phyloP scores from a whole-genome alignment of 2,797 vertebrate genomes.

The Neostethus bicornis region DNA sequence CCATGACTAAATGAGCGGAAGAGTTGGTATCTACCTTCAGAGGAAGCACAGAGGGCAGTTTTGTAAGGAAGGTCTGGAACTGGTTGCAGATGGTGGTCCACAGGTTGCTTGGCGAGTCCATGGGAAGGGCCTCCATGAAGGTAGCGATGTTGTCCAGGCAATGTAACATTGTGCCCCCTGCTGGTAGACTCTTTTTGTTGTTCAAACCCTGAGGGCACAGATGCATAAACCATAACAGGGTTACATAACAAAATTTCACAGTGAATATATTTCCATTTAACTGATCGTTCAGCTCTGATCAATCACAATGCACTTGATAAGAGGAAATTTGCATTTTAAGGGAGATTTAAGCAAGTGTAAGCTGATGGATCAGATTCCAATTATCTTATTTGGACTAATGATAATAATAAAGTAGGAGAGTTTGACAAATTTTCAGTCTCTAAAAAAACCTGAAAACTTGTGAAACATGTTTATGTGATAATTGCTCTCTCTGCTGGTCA shows the following conservation, averaged over 20 bases:
- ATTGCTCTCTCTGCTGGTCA: constrained; percentile 76
- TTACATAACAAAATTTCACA: constrained; percentile 64
- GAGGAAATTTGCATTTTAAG: constrained; percentile 29
- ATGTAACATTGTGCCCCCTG: constrained; percentile 95
- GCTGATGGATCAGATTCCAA: constrained; percentile 18
- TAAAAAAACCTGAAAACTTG: constrained; percentile 34
- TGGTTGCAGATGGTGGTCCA: constrained; percentile 99
- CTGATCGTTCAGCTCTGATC: constrained; percentile 61
- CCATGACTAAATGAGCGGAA: constrained; percentile 58
- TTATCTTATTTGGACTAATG: constrained; percentile 42
- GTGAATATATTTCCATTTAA: constrained; percentile 59
- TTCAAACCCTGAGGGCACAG: constrained; percentile 88
- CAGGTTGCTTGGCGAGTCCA: constrained; percentile 98
- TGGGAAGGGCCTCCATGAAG: constrained; percentile 99
- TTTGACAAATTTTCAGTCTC: constrained; percentile 46
- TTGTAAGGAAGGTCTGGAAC: constrained; percentile 97
- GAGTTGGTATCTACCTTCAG: constrained; percentile 87
- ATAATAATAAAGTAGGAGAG: constrained; percentile 38
- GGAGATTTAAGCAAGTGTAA: constrained; percentile 33
- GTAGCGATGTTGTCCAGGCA: constrained; percentile 97
- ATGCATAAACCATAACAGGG: constrained; percentile 50
- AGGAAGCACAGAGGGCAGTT: constrained; percentile 94
- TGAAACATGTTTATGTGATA: constrained; percentile 48
- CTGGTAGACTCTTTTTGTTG: constrained; percentile 97
- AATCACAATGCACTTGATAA: constrained; percentile 43